These are phyloP conservation scores for Aphodius granarius DNA, from an alignment of 2,888 invertebrate genomes.

Conservation along the genomic window DNA sequence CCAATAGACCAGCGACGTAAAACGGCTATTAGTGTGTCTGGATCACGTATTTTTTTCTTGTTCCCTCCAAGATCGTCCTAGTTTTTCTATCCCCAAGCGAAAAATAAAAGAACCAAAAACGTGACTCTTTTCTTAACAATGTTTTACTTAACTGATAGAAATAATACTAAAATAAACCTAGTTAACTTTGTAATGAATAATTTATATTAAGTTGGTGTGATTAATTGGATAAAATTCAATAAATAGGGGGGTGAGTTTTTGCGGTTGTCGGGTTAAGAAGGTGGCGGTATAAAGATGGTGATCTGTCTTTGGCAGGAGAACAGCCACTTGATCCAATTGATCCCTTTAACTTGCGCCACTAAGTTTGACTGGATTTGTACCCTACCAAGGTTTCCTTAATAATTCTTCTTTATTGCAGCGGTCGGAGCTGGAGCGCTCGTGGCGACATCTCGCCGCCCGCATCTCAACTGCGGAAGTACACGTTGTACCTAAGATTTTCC, in stretches of 20 bases:
- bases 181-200: background rate
- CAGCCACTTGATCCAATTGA: slow-evolving; percentile 50
- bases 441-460: background rate
- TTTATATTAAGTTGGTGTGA: background rate
- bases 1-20: background rate
- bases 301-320: slow-evolving; percentile 31
- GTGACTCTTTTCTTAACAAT: background rate
- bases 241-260: slow-evolving; percentile 11
- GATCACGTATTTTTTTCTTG: background rate
- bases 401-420: slow-evolving; percentile 54
- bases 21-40: background rate
- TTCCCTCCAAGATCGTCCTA: background rate
- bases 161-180: too few species aligned
- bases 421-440: slow-evolving; percentile 31
- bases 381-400: slow-evolving; percentile 54
- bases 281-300: slow-evolving; percentile 14
- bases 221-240: background rate
- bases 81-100: background rate
- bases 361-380: slow-evolving; percentile 55
- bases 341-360: slow-evolving; percentile 54
- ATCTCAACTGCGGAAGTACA: background rate
- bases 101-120: background rate
- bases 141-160: too few species aligned
- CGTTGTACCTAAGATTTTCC: background rate
- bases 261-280: background rate